A percentile compares a stretch with the other conserved stretches of the same genome.
These are phyloP conservation scores for Lysiphlebus fabarum DNA, from an alignment of 1,140 invertebrate species.

Conservation along the genomic window DNA sequence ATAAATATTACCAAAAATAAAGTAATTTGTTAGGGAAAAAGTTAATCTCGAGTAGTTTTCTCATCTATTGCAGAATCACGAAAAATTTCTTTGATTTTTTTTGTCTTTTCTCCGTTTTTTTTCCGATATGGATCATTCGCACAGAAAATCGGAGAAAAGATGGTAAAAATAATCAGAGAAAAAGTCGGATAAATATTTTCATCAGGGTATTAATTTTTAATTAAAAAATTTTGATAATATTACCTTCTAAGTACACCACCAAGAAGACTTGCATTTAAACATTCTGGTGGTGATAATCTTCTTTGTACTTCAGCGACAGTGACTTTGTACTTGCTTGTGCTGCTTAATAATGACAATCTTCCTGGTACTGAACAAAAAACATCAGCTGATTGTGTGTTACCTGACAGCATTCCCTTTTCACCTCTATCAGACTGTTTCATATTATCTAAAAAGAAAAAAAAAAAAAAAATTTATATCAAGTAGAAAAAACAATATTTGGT, in stretches of 20 bases:
- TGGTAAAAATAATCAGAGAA: too few species aligned
- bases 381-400: slow-evolving; percentile 76
- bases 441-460: slow-evolving; percentile 55
- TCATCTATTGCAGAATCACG: too few species aligned
- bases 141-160: too few species aligned
- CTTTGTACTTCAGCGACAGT: slow-evolving; percentile 98
- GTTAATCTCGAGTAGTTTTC: too few species aligned
- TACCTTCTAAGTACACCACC: slow-evolving; percentile 95
- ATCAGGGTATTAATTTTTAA: too few species aligned
- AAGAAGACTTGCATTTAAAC: slow-evolving; percentile 95
- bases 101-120: too few species aligned
- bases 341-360: slow-evolving; percentile 91
- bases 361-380: slow-evolving; percentile 97
- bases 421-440: slow-evolving; percentile 65
- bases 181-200: too few species aligned
- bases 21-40: too few species aligned
- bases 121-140: too few species aligned
- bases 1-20: too few species aligned
- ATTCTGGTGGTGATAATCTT: slow-evolving; percentile 95
- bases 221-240: slow-evolving; percentile 37
- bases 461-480: neutral
- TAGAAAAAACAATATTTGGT: slow-evolving; percentile 33
- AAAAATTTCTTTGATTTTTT: too few species aligned
- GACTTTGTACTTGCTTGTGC: slow-evolving; percentile 99
- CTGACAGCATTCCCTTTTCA: slow-evolving; percentile 58